A percentile compares a stretch with the other conserved stretches of the same genome.
Conservation (phyloP, 2,888 invertebrate species). For the Dicycla oo region DNA sequence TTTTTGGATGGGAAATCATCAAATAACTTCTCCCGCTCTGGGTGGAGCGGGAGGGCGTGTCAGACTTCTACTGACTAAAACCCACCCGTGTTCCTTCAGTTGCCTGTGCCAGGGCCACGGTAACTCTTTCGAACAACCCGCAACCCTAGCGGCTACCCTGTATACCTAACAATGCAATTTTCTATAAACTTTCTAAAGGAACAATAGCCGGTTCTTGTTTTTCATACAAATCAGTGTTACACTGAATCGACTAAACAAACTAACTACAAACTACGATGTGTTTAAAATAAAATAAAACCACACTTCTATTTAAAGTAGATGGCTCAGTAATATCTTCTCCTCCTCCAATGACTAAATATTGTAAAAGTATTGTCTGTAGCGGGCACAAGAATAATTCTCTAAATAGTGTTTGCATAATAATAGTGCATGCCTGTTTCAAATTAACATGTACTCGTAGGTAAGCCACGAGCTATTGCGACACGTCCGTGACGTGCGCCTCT, state of each 20-base stretch:
- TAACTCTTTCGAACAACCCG: no score
- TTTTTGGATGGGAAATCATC: no score
- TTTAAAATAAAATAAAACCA: neutral
- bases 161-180: neutral
- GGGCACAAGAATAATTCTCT: conserved; percentile 14
- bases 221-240: neutral
- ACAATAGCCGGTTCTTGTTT: neutral
- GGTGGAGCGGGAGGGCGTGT: no score
- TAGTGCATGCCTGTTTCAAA: conserved; percentile 62
- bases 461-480: conserved; percentile 40
- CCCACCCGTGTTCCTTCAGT: no score
- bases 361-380: conserved; percentile 29
- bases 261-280: neutral
- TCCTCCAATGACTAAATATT: conserved; percentile 22
- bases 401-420: conserved; percentile 67
- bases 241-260: neutral
- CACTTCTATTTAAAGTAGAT: neutral
- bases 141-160: no score
- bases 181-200: neutral
- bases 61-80: no score
- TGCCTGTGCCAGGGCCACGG: no score
- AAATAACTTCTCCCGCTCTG: no score
- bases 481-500: conserved; percentile 21
- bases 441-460: conserved; percentile 46
- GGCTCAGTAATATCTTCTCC: conserved; percentile 5